phyloP scores from a whole-genome alignment of 2,797 vertebrate species.

The Chelonia mydas region DNA sequence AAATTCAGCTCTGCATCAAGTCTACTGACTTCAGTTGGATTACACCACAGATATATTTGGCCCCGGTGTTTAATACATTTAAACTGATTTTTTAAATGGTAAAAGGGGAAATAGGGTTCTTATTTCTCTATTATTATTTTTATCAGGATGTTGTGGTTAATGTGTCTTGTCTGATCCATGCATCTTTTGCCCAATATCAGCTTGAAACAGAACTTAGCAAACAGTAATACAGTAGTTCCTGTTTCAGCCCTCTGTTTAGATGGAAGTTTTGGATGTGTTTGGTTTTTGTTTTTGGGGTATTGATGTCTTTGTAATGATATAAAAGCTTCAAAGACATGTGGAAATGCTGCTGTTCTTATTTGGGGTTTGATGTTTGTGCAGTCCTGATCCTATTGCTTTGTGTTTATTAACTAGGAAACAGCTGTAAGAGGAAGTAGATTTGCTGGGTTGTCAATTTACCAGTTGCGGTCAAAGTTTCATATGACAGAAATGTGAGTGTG shows the following conservation, averaged over 20 bases:
- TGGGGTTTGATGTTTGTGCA: background rate
- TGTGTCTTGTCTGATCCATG: constrained; percentile 7
- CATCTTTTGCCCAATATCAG: background rate
- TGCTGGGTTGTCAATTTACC: constrained; percentile 45
- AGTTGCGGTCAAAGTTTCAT: background rate
- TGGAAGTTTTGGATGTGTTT: accelerated
- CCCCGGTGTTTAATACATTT: background rate
- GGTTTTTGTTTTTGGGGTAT: background rate
- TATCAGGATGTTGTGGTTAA: constrained; percentile 10
- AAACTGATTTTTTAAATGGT: background rate
- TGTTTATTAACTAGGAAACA: constrained; percentile 64
- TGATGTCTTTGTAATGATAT: background rate
- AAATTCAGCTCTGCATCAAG: constrained; percentile 7
- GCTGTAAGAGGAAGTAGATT: constrained; percentile 55
- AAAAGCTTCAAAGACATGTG: background rate
- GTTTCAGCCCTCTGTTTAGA: constrained; percentile 27
- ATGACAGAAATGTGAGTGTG: background rate
- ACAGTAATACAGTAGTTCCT: constrained; percentile 40
- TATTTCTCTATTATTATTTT: background rate
- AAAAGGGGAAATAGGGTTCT: background rate
- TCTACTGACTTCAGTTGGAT: background rate
- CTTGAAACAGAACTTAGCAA: constrained; percentile 30
- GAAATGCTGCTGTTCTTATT: background rate
- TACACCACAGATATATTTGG: background rate
- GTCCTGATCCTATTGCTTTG: background rate